Evolutionary conservation across 2,888 invertebrate species (phyloP).

Genomic region (Clitarchus hookeri): DNA sequence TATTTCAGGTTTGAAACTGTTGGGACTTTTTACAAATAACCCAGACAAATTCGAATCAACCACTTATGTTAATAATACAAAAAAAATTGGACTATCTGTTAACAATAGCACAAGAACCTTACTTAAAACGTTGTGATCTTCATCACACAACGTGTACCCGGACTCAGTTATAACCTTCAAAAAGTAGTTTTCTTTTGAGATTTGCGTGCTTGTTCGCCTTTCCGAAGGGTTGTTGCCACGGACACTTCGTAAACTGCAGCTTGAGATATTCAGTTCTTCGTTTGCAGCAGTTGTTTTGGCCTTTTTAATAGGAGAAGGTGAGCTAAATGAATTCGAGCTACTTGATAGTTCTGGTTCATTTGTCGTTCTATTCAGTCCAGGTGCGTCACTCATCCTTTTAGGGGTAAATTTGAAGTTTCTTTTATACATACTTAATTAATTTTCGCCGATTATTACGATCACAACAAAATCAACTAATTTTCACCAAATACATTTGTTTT

Average conservation of each 20-base stretch:
- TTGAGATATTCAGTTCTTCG: not conserved
- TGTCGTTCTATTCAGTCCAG: not conserved
- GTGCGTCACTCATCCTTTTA: not conserved
- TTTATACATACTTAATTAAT: not conserved
- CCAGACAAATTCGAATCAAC: too few relatives aligned
- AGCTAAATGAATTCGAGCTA: not conserved
- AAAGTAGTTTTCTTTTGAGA: not conserved
- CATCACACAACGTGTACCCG: not conserved
- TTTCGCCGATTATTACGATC: too few relatives aligned
- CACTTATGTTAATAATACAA: too few relatives aligned
- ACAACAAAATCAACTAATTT: too few relatives aligned
- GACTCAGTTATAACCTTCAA: not conserved
- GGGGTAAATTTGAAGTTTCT: constrained; percentile 7
- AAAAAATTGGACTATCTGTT: too few relatives aligned
- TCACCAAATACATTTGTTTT: too few relatives aligned
- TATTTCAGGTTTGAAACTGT: too few relatives aligned
- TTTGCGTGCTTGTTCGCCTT: not conserved
- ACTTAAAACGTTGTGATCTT: not conserved
- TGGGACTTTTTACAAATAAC: too few relatives aligned
- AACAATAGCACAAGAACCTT: not conserved
- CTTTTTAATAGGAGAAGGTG: not conserved
- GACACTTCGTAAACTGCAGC: not conserved
- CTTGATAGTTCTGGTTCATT: not conserved
- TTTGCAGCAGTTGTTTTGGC: not conserved
- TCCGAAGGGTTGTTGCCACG: not conserved